Percentiles rank a stretch among this genome's conserved stretches.
phyloP scores from a whole-genome alignment of 1,140 invertebrate species.

The Magallana ariakensis region DNA sequence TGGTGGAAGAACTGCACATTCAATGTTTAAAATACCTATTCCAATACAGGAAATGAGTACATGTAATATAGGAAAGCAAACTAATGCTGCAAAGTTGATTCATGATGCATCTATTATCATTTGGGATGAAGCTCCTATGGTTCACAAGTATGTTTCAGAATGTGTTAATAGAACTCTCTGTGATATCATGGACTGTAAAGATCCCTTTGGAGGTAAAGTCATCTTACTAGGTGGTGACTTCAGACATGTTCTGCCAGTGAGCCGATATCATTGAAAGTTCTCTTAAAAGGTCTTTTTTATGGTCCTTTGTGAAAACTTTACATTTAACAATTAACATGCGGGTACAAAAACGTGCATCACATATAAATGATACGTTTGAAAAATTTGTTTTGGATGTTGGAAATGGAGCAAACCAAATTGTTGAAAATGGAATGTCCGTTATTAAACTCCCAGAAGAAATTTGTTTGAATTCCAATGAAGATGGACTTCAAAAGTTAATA shows the following conservation, averaged over 20 bases:
- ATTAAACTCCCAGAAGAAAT: background rate
- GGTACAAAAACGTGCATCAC: no score
- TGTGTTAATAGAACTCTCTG: slow-evolving; percentile 33
- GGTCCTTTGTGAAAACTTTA: background rate
- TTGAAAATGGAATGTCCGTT: background rate
- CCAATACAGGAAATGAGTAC: slow-evolving; percentile 24
- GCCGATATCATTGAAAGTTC: slow-evolving; percentile 24
- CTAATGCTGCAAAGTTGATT: background rate
- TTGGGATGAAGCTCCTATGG: slow-evolving; percentile 36
- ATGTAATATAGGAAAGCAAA: slow-evolving; percentile 8
- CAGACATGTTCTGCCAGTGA: slow-evolving; percentile 23
- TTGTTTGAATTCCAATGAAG: background rate
- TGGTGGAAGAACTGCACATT: no score
- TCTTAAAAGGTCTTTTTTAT: background rate
- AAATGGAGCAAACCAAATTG: slow-evolving; percentile 9
- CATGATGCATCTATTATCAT: slow-evolving; percentile 29
- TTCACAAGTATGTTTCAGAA: slow-evolving; percentile 11
- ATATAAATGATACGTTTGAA: no score
- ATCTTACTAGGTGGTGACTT: slow-evolving; percentile 24
- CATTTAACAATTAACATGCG: slow-evolving; percentile 36
- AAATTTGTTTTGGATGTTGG: background rate
- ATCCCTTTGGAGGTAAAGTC: slow-evolving; percentile 29
- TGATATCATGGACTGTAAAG: background rate
- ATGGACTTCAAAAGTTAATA: background rate
- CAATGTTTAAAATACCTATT: slow-evolving; percentile 25